phyloP scores from a whole-genome alignment of 2,113 vertebrate species.

The Chloropsis hardwickii region DNA sequence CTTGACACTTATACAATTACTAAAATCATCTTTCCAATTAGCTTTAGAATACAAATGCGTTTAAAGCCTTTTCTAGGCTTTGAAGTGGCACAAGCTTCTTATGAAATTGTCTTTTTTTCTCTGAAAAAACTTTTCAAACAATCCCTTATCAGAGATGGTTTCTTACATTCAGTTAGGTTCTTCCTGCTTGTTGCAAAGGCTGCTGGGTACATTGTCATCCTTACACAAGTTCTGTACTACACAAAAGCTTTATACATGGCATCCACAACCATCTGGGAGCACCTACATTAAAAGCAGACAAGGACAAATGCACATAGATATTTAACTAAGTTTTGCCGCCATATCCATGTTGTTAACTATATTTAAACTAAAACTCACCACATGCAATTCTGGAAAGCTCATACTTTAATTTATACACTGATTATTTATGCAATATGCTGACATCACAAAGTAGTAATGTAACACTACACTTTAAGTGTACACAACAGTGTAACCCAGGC shows the following conservation, averaged over 20 bases:
- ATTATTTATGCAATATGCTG: not conserved
- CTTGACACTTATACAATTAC: not conserved
- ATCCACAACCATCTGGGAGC: not conserved
- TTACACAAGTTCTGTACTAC: not conserved
- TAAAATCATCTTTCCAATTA: constrained; percentile 3
- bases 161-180: not conserved
- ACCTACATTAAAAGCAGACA: not conserved
- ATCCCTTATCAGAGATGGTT: not conserved
- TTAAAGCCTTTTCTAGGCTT: not conserved
- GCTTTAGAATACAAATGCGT: not conserved
- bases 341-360: not conserved
- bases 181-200: not conserved
- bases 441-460: not conserved
- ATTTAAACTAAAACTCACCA: not conserved
- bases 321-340: not conserved
- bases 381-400: not conserved
- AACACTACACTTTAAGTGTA: not conserved
- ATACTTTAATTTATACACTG: not conserved
- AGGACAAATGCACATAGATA: not conserved
- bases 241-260: not conserved
- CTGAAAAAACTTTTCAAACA: not conserved
- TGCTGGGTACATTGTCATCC: not conserved
- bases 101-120: not conserved
- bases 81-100: not conserved
- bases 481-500: not conserved